A percentile compares a stretch with the other conserved stretches of the same genome.
Evolutionary conservation across 2,888 invertebrate species (phyloP).

Genomic region (Bombylius major): DNA sequence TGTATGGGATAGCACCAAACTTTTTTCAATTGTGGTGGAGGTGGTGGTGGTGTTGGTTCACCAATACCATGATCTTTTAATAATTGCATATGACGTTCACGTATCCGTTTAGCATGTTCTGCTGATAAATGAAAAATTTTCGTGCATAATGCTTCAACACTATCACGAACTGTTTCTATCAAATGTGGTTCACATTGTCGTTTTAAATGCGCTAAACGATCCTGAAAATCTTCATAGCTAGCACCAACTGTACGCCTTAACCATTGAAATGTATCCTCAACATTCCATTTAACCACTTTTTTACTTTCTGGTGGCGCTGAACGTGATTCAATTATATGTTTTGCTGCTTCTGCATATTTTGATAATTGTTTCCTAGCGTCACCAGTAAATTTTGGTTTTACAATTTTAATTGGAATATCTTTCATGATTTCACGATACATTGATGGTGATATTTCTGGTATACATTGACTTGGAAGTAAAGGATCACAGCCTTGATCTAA

Average conservation of each 20-base stretch:
- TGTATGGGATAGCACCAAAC: constrained; percentile 94
- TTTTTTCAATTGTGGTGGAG: constrained; percentile 64
- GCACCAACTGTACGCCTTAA: constrained; percentile 83
- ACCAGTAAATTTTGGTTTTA: constrained; percentile 89
- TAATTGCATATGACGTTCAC: constrained; percentile 72
- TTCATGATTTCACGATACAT: constrained; percentile 98
- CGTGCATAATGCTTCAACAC: constrained; percentile 88
- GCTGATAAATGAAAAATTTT: constrained; percentile 88
- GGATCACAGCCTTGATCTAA: constrained; percentile 84
- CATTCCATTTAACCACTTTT: constrained; percentile 97
- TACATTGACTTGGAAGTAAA: constrained; percentile 79
- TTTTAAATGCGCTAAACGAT: constrained; percentile 76
- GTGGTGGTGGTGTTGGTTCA: constrained; percentile 50
- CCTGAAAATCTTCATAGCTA: constrained; percentile 77
- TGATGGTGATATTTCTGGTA: constrained; percentile 81
- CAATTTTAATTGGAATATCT: constrained; percentile 90
- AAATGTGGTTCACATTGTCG: constrained; percentile 93
- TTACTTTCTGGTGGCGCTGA: constrained; percentile 86
- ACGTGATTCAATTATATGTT: constrained; percentile 90
- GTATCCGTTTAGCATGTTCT: constrained; percentile 82
- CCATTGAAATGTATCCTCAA: constrained; percentile 96
- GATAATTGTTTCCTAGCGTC: constrained; percentile 91
- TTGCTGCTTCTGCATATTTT: constrained; percentile 90
- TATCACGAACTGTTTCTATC: constrained; percentile 84
- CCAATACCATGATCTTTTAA: constrained; percentile 78